phyloP scores from a whole-genome alignment of 2,797 vertebrate genomes.

The Phalanger gymnotis region DNA sequence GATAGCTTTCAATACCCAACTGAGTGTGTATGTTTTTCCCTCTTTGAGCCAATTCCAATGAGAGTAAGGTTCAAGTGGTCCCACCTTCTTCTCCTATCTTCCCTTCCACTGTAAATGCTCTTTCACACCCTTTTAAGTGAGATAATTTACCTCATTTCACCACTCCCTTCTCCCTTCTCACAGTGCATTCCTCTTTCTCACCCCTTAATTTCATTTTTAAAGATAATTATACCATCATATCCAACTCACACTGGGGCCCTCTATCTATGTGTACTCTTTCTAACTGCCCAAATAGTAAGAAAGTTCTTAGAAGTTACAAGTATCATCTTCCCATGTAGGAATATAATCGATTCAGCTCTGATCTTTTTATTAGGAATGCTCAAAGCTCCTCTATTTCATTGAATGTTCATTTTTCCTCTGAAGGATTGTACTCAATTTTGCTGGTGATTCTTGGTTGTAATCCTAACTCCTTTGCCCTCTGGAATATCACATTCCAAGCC shows the following conservation, averaged over 20 bases:
- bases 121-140: not conserved
- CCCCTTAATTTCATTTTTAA: not conserved
- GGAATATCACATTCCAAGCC: not conserved
- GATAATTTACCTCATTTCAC: not conserved
- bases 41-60: not conserved
- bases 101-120: not conserved
- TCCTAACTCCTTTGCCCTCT: not conserved
- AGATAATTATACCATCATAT: not conserved
- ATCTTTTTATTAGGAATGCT: not conserved
- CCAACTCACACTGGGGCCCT: not conserved
- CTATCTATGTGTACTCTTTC: not conserved
- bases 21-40: not conserved
- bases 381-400: not conserved
- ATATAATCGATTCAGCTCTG: not conserved
- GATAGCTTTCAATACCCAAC: not conserved
- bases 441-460: not conserved
- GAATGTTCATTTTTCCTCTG: not conserved
- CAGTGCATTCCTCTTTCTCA: not conserved
- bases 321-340: not conserved
- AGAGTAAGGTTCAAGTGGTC: not conserved
- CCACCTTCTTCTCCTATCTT: not conserved
- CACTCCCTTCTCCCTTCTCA: not conserved
- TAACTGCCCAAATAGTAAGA: not conserved
- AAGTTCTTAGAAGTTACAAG: not conserved
- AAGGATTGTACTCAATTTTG: not conserved